phyloP scores from a whole-genome alignment of 2,888 invertebrate species.

The Campaea margaritaria region DNA sequence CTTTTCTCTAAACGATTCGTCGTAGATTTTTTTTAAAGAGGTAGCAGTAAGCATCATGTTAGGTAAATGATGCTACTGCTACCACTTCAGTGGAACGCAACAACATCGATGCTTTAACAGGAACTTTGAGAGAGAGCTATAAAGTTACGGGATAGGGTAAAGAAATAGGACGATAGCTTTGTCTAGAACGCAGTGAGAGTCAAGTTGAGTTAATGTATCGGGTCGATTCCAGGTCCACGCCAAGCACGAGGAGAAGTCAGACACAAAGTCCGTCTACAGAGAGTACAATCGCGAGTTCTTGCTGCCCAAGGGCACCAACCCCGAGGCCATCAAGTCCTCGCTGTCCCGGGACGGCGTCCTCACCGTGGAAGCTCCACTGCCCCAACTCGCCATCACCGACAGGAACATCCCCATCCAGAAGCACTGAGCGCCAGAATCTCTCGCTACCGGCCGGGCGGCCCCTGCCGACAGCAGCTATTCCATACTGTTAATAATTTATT shows the following conservation, averaged over 20 bases:
- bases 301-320: slow-evolving; percentile 98
- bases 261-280: slow-evolving; percentile 98
- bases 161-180: no score
- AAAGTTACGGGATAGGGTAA: no score
- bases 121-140: no score
- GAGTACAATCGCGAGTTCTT: slow-evolving; percentile 99
- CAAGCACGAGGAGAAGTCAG: slow-evolving; percentile 98
- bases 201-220: slow-evolving; percentile 9
- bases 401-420: slow-evolving; percentile 93
- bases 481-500: slow-evolving; percentile 84
- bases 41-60: no score
- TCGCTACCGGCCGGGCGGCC: slow-evolving; percentile 50
- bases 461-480: slow-evolving; percentile 75
- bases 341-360: slow-evolving; percentile 98
- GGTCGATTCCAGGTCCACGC: slow-evolving; percentile 93
- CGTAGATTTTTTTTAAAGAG: no score
- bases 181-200: neutral
- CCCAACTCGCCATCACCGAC: slow-evolving; percentile 92
- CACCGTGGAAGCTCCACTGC: slow-evolving; percentile 98
- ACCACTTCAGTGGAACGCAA: no score
- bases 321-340: slow-evolving; percentile 97
- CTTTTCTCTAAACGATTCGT: no score
- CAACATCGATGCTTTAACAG: no score
- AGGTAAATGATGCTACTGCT: no score
- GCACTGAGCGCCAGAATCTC: slow-evolving; percentile 66